Conservation (phyloP, 2,888 invertebrate genomes). For the Hololepta plana region DNA sequence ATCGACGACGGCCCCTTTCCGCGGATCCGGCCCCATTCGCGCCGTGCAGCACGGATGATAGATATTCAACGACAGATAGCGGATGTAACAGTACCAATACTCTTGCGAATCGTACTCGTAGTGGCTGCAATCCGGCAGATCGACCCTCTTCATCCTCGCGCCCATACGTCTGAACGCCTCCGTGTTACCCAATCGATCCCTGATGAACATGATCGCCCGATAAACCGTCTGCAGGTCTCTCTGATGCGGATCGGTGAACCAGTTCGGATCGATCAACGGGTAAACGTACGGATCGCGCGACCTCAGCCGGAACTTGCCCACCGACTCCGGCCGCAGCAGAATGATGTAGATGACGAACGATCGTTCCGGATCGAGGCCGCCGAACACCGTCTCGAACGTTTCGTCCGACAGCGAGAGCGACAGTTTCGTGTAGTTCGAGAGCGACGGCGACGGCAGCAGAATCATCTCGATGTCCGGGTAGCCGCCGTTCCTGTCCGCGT, state of each 20-base stretch:
- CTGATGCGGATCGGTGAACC: slow-evolving; percentile 32
- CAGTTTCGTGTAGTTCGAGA: slow-evolving; percentile 7
- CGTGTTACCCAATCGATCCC: slow-evolving; percentile 28
- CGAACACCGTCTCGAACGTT: slow-evolving; percentile 21
- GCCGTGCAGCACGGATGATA: slow-evolving; percentile 12
- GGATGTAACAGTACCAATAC: slow-evolving; percentile 13
- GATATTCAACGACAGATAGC: slow-evolving; percentile 8
- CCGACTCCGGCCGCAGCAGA: slow-evolving; percentile 30
- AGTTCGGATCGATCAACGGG: slow-evolving; percentile 49
- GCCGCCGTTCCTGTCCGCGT: slow-evolving; percentile 8
- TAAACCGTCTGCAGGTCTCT: slow-evolving; percentile 32
- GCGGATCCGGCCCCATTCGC: slow-evolving; percentile 14
- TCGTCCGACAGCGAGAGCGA: too few relatives aligned
- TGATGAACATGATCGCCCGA: slow-evolving; percentile 29
- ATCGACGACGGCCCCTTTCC: slow-evolving; percentile 36
- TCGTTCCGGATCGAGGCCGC: slow-evolving; percentile 34
- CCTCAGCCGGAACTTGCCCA: slow-evolving; percentile 30
- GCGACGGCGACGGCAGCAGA: too few relatives aligned
- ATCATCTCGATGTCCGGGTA: too few relatives aligned
- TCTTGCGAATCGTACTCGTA: slow-evolving; percentile 8
- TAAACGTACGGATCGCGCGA: slow-evolving; percentile 38
- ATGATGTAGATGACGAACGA: slow-evolving; percentile 32
- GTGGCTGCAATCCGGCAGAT: slow-evolving; percentile 8
- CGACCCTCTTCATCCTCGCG: slow-evolving; percentile 20
- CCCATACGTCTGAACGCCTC: slow-evolving; percentile 32